A percentile compares a stretch with the other conserved stretches of the same genome.
phyloP scores from a whole-genome alignment of 2,797 vertebrate species.

The Chloroceryle inda region DNA sequence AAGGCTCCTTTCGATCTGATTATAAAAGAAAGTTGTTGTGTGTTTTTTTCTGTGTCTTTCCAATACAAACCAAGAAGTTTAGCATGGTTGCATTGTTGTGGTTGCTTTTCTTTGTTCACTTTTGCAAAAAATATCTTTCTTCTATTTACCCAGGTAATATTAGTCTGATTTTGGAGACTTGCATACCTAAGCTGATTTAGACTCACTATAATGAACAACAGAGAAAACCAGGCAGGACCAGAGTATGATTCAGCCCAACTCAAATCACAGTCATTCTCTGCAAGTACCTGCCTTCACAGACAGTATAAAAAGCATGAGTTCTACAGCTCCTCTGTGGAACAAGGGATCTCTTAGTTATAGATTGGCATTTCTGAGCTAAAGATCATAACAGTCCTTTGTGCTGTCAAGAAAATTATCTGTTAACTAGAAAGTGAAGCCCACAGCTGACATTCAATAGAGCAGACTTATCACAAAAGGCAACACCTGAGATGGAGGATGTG shows the following conservation, averaged over 20 bases:
- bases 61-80: not conserved
- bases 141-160: not conserved
- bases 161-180: not conserved
- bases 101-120: not conserved
- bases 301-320: not conserved
- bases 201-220: not conserved
- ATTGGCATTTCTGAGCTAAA: not conserved
- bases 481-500: not conserved
- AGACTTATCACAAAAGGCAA: not conserved
- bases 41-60: not conserved
- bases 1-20: not conserved
- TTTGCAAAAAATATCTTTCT: not conserved
- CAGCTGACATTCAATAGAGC: not conserved
- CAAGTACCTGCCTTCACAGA: not conserved
- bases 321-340: not conserved
- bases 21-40: not conserved
- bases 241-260: not conserved
- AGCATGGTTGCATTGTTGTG: accelerated
- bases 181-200: not conserved
- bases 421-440: not conserved
- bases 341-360: not conserved
- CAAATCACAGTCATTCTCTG: not conserved
- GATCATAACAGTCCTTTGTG: not conserved
- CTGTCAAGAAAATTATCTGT: not conserved
- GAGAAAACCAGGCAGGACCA: not conserved